Evolutionary conservation across 1,140 invertebrate genomes (phyloP).

Genomic region (Trachymyrmex septentrionalis): DNA sequence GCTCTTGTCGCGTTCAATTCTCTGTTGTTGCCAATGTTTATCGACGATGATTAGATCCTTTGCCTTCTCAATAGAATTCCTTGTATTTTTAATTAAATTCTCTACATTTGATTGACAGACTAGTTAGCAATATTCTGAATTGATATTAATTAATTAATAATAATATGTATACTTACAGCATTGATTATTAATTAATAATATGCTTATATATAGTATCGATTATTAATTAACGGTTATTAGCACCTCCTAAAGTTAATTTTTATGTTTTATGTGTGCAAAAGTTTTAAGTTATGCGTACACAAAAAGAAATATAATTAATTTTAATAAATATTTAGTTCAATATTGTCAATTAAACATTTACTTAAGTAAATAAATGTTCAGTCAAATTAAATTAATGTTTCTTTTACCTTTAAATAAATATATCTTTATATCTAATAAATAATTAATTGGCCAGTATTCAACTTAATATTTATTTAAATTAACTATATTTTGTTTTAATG

Average conservation of each 20-base stretch:
- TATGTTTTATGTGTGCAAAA: neutral
- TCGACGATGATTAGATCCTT: neutral
- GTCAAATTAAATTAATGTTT: no score
- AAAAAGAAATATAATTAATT: no score
- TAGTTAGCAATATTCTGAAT: neutral
- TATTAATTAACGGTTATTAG: neutral
- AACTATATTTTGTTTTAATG: neutral
- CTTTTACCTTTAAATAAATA: no score
- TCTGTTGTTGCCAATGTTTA: slow-evolving; percentile 13
- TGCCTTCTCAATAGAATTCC: neutral
- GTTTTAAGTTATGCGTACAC: no score
- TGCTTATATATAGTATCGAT: no score
- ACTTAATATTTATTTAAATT: neutral
- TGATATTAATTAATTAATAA: neutral
- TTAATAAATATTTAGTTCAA: no score
- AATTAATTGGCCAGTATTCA: no score
- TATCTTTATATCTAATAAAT: no score
- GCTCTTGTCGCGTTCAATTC: neutral
- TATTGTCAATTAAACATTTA: no score
- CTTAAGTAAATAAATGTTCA: no score
- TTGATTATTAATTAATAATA: slow-evolving; percentile 3
- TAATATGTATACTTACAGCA: neutral
- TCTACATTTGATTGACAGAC: neutral
- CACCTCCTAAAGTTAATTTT: neutral
- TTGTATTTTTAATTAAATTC: neutral